Evolutionary conservation across 1,140 invertebrate species (phyloP).

Genomic region (Caenorhabditis tropicalis): DNA sequence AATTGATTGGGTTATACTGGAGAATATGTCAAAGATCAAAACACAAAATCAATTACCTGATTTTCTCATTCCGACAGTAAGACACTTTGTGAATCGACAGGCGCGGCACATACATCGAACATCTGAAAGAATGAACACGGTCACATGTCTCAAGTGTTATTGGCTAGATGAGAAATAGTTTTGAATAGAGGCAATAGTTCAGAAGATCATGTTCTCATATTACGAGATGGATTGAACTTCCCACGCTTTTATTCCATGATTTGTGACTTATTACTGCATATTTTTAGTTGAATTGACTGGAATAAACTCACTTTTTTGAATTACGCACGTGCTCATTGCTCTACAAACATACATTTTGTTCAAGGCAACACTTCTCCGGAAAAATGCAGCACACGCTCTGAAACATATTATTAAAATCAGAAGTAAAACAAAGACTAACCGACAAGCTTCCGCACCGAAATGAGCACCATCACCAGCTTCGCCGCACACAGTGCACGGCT

Average conservation of each 20-base stretch:
- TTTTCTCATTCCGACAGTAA: constrained; percentile 47
- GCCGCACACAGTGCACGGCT: constrained; percentile 47
- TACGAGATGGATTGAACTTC: neutral
- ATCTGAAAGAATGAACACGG: constrained; percentile 12
- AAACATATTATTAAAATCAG: too few relatives aligned
- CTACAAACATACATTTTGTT: constrained; percentile 39
- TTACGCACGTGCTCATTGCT: constrained; percentile 32
- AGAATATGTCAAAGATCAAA: neutral
- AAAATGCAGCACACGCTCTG: constrained; percentile 51
- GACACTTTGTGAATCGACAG: constrained; percentile 47
- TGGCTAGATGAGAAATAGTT: neutral
- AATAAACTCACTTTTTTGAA: constrained; percentile 44
- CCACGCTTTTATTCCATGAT: neutral
- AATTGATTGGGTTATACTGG: too few relatives aligned
- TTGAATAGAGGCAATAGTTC: neutral
- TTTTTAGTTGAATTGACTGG: too few relatives aligned
- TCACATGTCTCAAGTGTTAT: neutral
- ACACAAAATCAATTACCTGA: constrained; percentile 5
- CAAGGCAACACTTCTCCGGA: constrained; percentile 45
- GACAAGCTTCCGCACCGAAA: constrained; percentile 45
- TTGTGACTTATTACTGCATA: too few relatives aligned
- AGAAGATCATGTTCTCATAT: neutral
- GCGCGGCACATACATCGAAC: constrained; percentile 51
- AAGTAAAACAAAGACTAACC: neutral
- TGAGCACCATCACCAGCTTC: constrained; percentile 49